These are phyloP conservation scores for Drosophila hawaiiensis DNA, from an alignment of 2,888 invertebrate genomes.

Conservation along the genomic window DNA sequence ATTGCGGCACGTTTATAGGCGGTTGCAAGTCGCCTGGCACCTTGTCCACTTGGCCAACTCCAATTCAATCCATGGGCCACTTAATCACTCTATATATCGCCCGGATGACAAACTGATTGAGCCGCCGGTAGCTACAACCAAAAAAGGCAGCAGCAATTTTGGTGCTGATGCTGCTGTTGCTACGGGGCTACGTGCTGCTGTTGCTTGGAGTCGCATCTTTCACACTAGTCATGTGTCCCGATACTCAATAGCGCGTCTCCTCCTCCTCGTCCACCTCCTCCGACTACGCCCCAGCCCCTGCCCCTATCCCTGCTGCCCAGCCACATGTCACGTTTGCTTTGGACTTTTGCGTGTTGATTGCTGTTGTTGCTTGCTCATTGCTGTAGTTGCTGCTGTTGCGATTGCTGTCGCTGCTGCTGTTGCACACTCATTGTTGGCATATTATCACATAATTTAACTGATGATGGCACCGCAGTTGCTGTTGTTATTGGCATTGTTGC, in stretches of 20 bases:
- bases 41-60: slow-evolving; percentile 29
- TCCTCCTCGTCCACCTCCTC: background rate
- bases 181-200: slow-evolving; percentile 16
- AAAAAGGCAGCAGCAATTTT: slow-evolving; percentile 72
- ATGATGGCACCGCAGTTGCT: slow-evolving; percentile 72
- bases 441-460: slow-evolving; percentile 81
- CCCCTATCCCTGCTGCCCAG: slow-evolving; percentile 8
- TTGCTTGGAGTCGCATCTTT: slow-evolving; percentile 61
- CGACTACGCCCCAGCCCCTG: background rate
- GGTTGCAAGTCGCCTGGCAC: slow-evolving; percentile 23
- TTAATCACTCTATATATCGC: slow-evolving; percentile 80
- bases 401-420: slow-evolving; percentile 56
- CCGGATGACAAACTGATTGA: slow-evolving; percentile 80
- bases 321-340: slow-evolving; percentile 75
- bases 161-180: slow-evolving; percentile 47
- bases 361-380: slow-evolving; percentile 56
- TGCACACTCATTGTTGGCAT: slow-evolving; percentile 83
- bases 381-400: slow-evolving; percentile 27
- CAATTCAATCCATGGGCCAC: slow-evolving; percentile 71
- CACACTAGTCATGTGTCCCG: slow-evolving; percentile 55
- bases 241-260: slow-evolving; percentile 11
- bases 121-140: slow-evolving; percentile 66
- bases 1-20: slow-evolving; percentile 66
- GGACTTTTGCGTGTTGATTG: slow-evolving; percentile 79
- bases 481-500: slow-evolving; percentile 30